Percentiles rank a stretch among this genome's conserved stretches.
phyloP scores from a whole-genome alignment of 1,140 invertebrate species.

The Phymorhynchus buccinoides region DNA sequence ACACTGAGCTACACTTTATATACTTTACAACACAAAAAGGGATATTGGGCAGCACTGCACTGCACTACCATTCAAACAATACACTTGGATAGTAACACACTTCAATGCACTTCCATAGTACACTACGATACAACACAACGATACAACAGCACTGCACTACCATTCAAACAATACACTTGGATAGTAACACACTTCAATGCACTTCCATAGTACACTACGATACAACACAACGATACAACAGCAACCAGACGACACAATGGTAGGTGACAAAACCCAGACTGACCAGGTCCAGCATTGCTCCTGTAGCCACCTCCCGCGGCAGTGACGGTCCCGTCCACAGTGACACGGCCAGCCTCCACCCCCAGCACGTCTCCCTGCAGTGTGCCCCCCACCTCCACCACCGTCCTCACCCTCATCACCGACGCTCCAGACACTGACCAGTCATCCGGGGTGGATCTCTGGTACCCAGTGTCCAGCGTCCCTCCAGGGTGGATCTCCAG shows the following conservation, averaged over 20 bases:
- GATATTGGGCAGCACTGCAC: too few relatives aligned
- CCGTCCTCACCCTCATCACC: background rate
- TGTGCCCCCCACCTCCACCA: constrained; percentile 31
- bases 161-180: too few relatives aligned
- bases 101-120: too few relatives aligned
- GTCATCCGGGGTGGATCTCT: constrained; percentile 6
- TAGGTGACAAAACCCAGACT: background rate
- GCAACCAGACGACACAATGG: background rate
- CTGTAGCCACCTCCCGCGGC: constrained; percentile 16
- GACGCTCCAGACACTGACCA: constrained; percentile 10
- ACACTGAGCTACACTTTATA: too few relatives aligned
- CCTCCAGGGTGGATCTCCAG: constrained; percentile 27
- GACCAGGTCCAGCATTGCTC: constrained; percentile 53
- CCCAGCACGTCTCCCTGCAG: constrained; percentile 23
- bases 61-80: too few relatives aligned
- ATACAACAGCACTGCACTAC: too few relatives aligned
- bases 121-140: too few relatives aligned
- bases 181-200: background rate
- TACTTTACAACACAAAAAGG: too few relatives aligned
- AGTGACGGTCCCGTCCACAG: background rate
- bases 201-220: background rate
- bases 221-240: too few relatives aligned
- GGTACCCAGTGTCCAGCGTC: constrained; percentile 29
- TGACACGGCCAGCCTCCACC: constrained; percentile 27
- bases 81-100: too few relatives aligned